Percentiles rank a stretch among this genome's conserved stretches.
These are phyloP conservation scores for Channa argus DNA, from an alignment of 2,113 vertebrate genomes.

Conservation along the genomic window DNA sequence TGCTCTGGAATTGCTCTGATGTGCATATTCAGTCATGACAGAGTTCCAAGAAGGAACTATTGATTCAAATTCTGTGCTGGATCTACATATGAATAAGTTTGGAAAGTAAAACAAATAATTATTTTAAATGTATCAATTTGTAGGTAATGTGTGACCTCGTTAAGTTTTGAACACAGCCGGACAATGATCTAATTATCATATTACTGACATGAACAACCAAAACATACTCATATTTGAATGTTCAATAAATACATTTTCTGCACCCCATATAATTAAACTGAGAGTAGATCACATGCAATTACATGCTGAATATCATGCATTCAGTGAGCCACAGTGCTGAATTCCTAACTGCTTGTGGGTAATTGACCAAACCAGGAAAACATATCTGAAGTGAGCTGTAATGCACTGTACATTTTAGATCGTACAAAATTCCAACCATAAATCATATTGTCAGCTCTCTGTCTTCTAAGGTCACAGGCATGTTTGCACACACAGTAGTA, in stretches of 20 bases:
- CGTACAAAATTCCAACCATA: too few relatives aligned
- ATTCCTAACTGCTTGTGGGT: neutral
- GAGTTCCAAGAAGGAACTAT: neutral
- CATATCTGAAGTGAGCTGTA: neutral
- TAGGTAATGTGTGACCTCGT: too few relatives aligned
- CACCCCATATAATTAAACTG: neutral
- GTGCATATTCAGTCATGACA: neutral
- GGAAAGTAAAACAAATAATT: too few relatives aligned
- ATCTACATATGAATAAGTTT: too few relatives aligned
- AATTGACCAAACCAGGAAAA: neutral
- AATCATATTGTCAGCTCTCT: too few relatives aligned
- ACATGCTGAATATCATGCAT: neutral
- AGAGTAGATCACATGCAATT: neutral
- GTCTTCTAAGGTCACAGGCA: too few relatives aligned
- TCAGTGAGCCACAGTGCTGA: neutral
- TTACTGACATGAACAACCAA: neutral
- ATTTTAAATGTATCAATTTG: too few relatives aligned
- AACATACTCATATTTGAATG: neutral
- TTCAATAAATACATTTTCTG: neutral
- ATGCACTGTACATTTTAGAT: too few relatives aligned
- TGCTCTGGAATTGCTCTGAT: neutral
- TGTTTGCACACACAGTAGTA: too few relatives aligned
- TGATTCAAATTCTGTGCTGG: too few relatives aligned
- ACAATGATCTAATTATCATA: neutral
- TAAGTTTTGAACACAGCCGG: neutral